phyloP scores from a whole-genome alignment of 2,888 invertebrate genomes.

The Phasia obesa region DNA sequence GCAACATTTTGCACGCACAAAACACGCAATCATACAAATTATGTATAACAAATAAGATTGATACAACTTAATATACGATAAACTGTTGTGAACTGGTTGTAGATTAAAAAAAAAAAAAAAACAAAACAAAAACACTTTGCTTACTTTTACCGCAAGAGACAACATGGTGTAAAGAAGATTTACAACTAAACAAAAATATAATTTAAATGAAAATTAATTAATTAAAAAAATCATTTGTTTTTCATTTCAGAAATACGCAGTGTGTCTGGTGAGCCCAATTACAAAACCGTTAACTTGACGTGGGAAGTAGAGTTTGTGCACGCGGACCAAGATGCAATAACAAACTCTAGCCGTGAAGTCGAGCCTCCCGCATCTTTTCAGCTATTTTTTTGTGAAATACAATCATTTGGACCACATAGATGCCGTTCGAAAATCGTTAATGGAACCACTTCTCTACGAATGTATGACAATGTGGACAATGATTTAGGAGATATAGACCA shows the following conservation, averaged over 20 bases:
- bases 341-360: slow-evolving; percentile 77
- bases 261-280: slow-evolving; percentile 82
- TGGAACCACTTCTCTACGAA: slow-evolving; percentile 72
- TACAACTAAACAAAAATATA: background rate
- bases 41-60: slow-evolving; percentile 45
- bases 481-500: slow-evolving; percentile 73
- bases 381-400: slow-evolving; percentile 90
- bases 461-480: slow-evolving; percentile 72
- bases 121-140: too few relatives aligned
- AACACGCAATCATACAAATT: slow-evolving; percentile 46
- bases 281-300: slow-evolving; percentile 82
- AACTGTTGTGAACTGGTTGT: slow-evolving; percentile 25
- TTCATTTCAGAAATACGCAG: slow-evolving; percentile 80
- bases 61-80: background rate
- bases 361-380: slow-evolving; percentile 85
- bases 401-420: slow-evolving; percentile 90
- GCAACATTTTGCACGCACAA: slow-evolving; percentile 28
- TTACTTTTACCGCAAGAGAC: slow-evolving; percentile 8
- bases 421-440: slow-evolving; percentile 85
- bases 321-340: slow-evolving; percentile 69
- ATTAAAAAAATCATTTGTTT: background rate
- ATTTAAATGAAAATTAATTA: background rate
- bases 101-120: background rate
- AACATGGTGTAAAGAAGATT: slow-evolving; percentile 3
- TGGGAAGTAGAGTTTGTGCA: slow-evolving; percentile 82